Percentiles rank a stretch among this genome's conserved stretches.
Evolutionary conservation across 2,113 vertebrate genomes (phyloP).

Genomic region (Chloropsis cyanopogon): DNA sequence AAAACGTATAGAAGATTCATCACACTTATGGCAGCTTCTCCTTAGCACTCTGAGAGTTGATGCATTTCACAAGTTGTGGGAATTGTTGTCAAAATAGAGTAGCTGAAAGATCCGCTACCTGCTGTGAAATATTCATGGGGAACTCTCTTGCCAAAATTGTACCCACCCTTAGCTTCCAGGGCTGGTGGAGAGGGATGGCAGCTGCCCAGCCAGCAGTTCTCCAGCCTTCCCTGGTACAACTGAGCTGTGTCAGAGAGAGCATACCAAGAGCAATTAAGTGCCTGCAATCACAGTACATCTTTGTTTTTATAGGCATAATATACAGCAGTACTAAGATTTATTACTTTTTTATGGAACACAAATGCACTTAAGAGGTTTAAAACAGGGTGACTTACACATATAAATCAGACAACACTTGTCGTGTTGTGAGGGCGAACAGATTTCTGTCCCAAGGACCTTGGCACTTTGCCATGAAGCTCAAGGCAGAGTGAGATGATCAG

Average conservation of each 20-base stretch:
- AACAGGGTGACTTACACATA: not conserved
- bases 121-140: not conserved
- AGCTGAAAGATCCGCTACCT: not conserved
- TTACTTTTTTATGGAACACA: not conserved
- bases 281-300: not conserved
- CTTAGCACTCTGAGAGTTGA: not conserved
- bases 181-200: not conserved
- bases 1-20: not conserved
- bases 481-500: not conserved
- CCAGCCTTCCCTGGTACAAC: not conserved
- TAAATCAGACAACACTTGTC: not conserved
- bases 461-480: not conserved
- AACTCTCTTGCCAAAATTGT: not conserved
- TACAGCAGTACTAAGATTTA: not conserved
- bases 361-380: not conserved
- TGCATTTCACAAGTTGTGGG: not conserved
- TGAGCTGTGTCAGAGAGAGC: rapidly evolving
- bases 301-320: not conserved
- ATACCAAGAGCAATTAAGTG: not conserved
- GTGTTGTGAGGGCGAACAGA: not conserved
- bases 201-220: not conserved
- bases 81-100: not conserved
- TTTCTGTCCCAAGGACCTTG: not conserved
- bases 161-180: not conserved
- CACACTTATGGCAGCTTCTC: not conserved